Evolutionary conservation across 2,888 invertebrate genomes (phyloP).

Genomic region (Hirtodrosophila duncani): DNA sequence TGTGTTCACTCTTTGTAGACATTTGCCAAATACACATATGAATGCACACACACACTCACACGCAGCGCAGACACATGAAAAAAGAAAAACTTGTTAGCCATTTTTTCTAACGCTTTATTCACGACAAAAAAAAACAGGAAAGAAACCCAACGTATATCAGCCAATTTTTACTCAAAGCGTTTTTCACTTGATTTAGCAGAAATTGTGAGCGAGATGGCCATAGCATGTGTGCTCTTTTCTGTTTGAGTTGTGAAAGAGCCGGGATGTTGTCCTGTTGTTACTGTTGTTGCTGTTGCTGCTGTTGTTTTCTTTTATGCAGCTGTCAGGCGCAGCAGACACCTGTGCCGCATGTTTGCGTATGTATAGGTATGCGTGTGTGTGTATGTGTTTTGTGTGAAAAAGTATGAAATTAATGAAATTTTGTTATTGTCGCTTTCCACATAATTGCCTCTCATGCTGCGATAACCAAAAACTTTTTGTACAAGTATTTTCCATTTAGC

Average conservation of each 20-base stretch:
- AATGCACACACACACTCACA: conserved; percentile 8
- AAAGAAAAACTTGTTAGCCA: conserved; percentile 22
- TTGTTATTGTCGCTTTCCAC: conserved; percentile 1
- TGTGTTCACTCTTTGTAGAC: background rate
- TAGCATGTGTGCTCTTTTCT: conserved; percentile 19
- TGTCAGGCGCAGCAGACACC: conserved; percentile 47
- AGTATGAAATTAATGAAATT: conserved; percentile 26
- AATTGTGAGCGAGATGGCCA: conserved; percentile 10
- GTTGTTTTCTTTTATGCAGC: conserved; percentile 30
- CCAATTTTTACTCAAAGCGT: conserved; percentile 49
- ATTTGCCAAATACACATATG: conserved; percentile 3
- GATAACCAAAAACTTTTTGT: conserved; percentile 2
- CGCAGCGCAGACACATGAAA: conserved; percentile 21
- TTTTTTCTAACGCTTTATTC: conserved; percentile 6
- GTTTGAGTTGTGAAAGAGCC: background rate
- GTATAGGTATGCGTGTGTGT: conserved; percentile 1
- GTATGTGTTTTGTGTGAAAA: conserved; percentile 3
- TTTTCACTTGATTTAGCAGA: conserved; percentile 55
- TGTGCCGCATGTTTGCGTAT: conserved; percentile 1
- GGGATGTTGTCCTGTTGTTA: background rate
- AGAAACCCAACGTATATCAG: conserved; percentile 6
- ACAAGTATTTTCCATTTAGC: conserved; percentile 1
- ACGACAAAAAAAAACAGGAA: background rate
- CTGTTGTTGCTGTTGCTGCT: conserved; percentile 5
- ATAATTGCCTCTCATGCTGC: conserved; percentile 25